These are phyloP conservation scores for Epirrhoe tristata DNA, from an alignment of 2,888 invertebrate genomes.

Conservation along the genomic window DNA sequence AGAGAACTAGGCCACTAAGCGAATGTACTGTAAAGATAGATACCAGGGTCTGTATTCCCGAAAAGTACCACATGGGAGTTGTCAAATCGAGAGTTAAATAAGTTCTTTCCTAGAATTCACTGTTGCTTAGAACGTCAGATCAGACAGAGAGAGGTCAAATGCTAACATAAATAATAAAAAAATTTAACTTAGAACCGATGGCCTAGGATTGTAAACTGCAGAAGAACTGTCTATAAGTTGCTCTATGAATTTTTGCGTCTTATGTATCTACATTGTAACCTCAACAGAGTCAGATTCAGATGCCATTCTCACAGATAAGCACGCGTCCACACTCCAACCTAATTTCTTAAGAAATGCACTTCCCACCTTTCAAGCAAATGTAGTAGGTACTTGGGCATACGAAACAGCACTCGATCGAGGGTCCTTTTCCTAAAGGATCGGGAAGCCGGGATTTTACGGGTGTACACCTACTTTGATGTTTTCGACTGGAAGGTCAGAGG, in stretches of 20 bases:
- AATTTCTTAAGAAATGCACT: slow-evolving; percentile 38
- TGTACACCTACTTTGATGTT: slow-evolving; percentile 31
- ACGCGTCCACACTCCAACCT: slow-evolving; percentile 41
- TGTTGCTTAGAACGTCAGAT: too few species aligned
- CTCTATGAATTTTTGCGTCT: neutral
- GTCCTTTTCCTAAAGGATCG: slow-evolving; percentile 9
- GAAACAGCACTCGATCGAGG: slow-evolving; percentile 24
- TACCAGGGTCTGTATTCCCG: too few species aligned
- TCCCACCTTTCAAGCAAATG: slow-evolving; percentile 21
- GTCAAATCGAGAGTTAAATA: too few species aligned
- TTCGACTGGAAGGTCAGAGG: slow-evolving; percentile 14
- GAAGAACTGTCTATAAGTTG: too few species aligned
- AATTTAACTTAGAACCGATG: too few species aligned
- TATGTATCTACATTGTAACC: neutral
- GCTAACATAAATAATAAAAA: too few species aligned
- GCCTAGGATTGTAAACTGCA: too few species aligned
- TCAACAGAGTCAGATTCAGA: slow-evolving; percentile 43
- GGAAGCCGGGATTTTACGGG: slow-evolving; percentile 17
- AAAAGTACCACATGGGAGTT: too few species aligned
- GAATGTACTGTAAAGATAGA: too few species aligned
- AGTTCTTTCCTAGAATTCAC: too few species aligned
- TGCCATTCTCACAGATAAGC: slow-evolving; percentile 49
- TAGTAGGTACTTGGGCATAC: slow-evolving; percentile 30
- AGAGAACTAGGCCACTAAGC: too few species aligned
- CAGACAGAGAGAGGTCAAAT: too few species aligned